Conservation (phyloP, 2,797 vertebrate genomes). For the Monodelphis domestica region DNA sequence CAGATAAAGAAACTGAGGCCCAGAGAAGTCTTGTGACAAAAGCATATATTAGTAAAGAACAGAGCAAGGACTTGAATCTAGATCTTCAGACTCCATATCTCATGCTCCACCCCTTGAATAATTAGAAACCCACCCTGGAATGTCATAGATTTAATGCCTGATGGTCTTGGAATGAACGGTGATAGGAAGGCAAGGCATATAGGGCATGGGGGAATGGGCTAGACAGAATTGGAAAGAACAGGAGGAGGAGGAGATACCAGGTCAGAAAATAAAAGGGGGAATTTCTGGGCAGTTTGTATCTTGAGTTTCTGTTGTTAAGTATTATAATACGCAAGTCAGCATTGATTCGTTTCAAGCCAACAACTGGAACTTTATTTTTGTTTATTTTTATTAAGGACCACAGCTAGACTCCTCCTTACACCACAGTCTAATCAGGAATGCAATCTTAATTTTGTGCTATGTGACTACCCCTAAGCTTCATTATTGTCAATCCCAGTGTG, state of each 20-base stretch:
- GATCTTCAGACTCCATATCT: background rate
- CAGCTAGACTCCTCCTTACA: background rate
- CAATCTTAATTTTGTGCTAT: constrained; percentile 34
- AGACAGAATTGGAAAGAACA: background rate
- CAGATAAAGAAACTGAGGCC: background rate
- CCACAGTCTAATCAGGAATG: background rate
- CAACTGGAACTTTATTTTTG: constrained; percentile 41
- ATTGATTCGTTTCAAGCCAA: constrained; percentile 62
- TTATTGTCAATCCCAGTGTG: background rate
- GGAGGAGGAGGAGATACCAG: background rate
- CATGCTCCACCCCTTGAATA: background rate
- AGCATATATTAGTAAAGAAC: background rate
- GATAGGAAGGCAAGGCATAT: background rate
- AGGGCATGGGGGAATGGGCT: background rate
- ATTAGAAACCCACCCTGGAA: background rate
- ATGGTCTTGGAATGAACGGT: background rate
- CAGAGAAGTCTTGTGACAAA: background rate
- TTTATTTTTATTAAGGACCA: constrained; percentile 40
- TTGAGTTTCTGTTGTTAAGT: background rate
- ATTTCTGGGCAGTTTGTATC: background rate
- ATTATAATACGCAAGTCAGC: constrained; percentile 58
- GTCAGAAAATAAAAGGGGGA: background rate
- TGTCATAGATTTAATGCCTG: background rate
- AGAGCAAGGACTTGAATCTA: background rate
- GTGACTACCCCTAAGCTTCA: background rate